Evolutionary conservation across 2,113 vertebrate genomes (phyloP).

Genomic region (Ptychochromis oligacanthus): DNA sequence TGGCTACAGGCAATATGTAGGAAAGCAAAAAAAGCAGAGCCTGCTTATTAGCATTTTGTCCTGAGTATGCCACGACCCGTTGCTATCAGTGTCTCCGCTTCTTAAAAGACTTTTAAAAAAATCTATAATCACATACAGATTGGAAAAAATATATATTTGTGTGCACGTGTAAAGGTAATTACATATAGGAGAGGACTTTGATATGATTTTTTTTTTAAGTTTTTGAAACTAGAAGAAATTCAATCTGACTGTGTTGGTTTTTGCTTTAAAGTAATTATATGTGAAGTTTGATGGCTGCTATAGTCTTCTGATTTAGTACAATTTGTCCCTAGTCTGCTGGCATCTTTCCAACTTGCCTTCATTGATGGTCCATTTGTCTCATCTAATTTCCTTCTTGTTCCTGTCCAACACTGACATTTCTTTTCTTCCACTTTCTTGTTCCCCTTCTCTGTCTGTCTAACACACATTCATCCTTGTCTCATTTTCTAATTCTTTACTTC

Average conservation of each 20-base stretch:
- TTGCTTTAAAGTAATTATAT: background rate
- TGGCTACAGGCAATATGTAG: constrained; percentile 65
- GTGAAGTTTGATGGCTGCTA: constrained; percentile 22
- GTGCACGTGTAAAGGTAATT: background rate
- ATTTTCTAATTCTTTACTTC: background rate
- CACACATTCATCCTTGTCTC: background rate
- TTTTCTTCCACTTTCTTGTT: constrained; percentile 22
- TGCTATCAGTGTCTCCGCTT: background rate
- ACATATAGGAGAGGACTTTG: background rate
- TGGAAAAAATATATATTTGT: background rate
- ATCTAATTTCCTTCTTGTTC: constrained; percentile 52
- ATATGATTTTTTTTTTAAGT: too few relatives aligned
- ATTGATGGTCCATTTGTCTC: constrained; percentile 59
- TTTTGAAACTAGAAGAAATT: background rate
- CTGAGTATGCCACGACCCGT: background rate
- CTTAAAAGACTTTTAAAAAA: constrained; percentile 1
- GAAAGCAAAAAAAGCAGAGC: constrained; percentile 45
- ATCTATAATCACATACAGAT: background rate
- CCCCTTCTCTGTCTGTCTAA: background rate
- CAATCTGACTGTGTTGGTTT: background rate
- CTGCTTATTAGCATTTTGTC: constrained; percentile 31
- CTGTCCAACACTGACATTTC: constrained; percentile 38
- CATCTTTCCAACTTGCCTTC: constrained; percentile 39
- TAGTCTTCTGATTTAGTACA: constrained; percentile 44
- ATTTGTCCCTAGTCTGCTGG: constrained; percentile 49